These are phyloP conservation scores for Monodelphis domestica DNA, from an alignment of 2,797 vertebrate species.

Conservation along the genomic window DNA sequence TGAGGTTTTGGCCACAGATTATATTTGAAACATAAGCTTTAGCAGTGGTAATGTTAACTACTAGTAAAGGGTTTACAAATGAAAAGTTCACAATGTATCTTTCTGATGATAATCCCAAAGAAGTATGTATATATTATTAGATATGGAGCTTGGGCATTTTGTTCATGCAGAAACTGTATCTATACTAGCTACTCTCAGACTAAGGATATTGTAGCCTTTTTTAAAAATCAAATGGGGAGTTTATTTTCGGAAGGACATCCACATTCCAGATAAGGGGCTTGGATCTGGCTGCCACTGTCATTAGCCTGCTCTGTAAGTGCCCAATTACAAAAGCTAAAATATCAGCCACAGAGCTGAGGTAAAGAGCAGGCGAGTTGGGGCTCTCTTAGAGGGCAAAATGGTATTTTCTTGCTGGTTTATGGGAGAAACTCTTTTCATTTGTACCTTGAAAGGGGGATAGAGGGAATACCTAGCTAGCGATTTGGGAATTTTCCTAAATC, in stretches of 20 bases:
- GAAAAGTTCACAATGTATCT: not conserved
- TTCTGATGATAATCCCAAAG: not conserved
- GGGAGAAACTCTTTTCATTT: not conserved
- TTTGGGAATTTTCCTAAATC: not conserved
- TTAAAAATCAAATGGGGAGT: not conserved
- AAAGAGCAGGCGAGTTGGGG: not conserved
- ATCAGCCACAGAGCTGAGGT: not conserved
- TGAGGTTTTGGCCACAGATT: not conserved
- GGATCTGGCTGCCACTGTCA: not conserved
- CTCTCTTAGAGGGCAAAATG: not conserved
- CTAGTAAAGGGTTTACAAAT: not conserved
- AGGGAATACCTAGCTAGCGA: not conserved
- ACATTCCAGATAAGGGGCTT: not conserved
- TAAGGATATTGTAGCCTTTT: not conserved
- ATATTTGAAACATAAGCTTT: not conserved
- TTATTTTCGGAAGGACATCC: not conserved
- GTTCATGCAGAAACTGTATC: not conserved
- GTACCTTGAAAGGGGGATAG: not conserved
- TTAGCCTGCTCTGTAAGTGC: not conserved
- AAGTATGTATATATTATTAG: not conserved
- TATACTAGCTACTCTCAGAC: not conserved
- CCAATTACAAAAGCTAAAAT: not conserved
- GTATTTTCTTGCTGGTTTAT: not conserved
- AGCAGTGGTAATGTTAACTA: not conserved
- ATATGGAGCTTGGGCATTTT: not conserved